Evolutionary conservation across 2,888 invertebrate species (phyloP), one percentile per base, ranked within the genome.

Genomic region (Gastracanthus pulcherrimus): DNA sequence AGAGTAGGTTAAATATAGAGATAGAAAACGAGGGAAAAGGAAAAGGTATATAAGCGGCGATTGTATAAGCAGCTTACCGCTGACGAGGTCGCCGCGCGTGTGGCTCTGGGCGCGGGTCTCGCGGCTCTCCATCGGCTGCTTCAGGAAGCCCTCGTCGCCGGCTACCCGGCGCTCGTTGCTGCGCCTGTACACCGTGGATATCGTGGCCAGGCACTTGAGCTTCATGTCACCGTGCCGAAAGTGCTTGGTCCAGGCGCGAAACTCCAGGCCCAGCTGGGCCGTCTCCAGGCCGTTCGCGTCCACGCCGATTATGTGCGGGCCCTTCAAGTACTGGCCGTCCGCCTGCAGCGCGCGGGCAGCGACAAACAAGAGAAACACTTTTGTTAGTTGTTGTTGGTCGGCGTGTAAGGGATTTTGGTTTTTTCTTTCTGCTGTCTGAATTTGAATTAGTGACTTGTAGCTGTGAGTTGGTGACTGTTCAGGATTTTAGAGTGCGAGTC

Each of bases 111-210:
- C 89, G 77, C 89, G 86, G 67, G 89, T 89, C 82, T 88, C 89
- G 55, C 89, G 87, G 82, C 89, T 89, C 81, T 89, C 89, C 89
- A 89, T 88, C 67, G 89, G 89, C 48, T 89, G 88, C 84, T 89
- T 89, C 74, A 87, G 84, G 58, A 87, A 82, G 69, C 95, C 94
- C 78, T 89, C 88, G 86, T 95, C 95, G 11, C 96, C 96, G 90
- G 96, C 95, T 34, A 96, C 96, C 87, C 96, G 96, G 90, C 96
- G 96, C 90, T 97, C 97, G 91, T 97, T 97, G 89, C 96, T 96
- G 84, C 95, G 94, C 94, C 95, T 95, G 92, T 97, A 97, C 19
- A 97, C 95, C 19, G 96, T 95, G 51, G 96, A 96, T 91, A 97
- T 97, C 85, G 96, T 96, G 74, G 97, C 97, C 89, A 97, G 94